Base-by-base conservation (phyloP, 2,113 vertebrate genomes). In the Paedocypris sp. region DNA sequence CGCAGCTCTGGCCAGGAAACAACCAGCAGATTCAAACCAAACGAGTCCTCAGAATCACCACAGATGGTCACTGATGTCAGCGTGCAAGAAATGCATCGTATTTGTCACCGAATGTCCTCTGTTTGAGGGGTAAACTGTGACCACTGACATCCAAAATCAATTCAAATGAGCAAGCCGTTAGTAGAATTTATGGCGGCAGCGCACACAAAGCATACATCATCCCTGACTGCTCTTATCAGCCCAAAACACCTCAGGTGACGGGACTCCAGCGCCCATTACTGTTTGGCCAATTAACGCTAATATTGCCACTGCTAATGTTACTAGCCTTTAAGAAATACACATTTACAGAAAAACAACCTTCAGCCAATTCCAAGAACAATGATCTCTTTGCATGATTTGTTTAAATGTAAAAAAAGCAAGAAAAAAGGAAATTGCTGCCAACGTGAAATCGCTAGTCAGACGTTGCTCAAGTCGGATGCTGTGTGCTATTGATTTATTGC, bases 161-260 rank as follows among this genome's bases (percentile, higher is more conserved):
- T 51, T 38, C 25, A 7, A 45, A 41, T 56, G 51, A 19, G 12
- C 16, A 12, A 39, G 42, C 33, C 20, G 35, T 56, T 38, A 63
- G 39, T 31, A 45, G 23, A 29, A 68, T 51, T 49, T 36, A 57
- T 16, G n/a, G 45, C 26, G 28, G 25, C 28, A 50, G 48, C 19
- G n/a, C 3, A 58, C n/a, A 38, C 1, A 11, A 29, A 31, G 5
- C n/a, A 58, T 63, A 51, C 57, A 68, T 68, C 51, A 62, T 52
- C 22, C 3, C 28, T 12, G 12, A 6, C 2, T 36, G 41, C 51
- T 56, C 22, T 25, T 20, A 51, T 52, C 59, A 43, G 10, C 31
- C 7, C 28, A 33, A 42, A 29, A 28, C n/a, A 23, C 41, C n/a
- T 19, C 13, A 38, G 53, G 23, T 22, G 39, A 31, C 7, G 16